A percentile compares a stretch with the other conserved stretches of the same genome.
Evolutionary conservation across 2,888 invertebrate species (phyloP).

Genomic region (Nephrotoma appendiculata): DNA sequence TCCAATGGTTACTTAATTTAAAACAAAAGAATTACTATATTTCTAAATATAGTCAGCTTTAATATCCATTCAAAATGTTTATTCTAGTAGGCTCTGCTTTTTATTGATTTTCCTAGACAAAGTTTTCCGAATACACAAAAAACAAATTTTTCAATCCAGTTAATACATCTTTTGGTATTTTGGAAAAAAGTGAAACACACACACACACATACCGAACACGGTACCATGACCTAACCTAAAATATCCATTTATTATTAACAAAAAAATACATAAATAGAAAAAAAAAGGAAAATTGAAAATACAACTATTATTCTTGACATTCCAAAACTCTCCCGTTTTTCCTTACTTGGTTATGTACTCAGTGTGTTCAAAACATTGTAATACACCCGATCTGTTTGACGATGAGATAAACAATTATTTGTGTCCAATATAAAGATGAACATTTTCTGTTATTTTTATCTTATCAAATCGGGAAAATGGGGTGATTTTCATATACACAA

Average conservation of each 20-base stretch:
- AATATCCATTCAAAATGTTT: neutral
- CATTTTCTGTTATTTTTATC: neutral
- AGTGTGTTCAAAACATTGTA: neutral
- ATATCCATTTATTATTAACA: neutral
- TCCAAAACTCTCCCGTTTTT: neutral
- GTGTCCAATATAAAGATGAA: neutral
- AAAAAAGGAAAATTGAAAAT: conserved; percentile 1
- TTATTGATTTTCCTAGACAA: neutral
- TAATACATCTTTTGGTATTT: neutral
- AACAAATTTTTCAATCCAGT: neutral
- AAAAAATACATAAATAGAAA: neutral
- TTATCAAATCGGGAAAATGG: neutral
- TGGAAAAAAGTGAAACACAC: neutral
- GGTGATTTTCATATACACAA: neutral
- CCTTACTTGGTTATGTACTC: neutral
- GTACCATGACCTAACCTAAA: neutral
- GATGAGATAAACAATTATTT: neutral
- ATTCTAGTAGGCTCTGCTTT: neutral
- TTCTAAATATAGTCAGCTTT: neutral
- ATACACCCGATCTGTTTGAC: neutral
- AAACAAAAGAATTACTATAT: too few species aligned
- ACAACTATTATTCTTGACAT: conserved; percentile 2
- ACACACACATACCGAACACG: neutral
- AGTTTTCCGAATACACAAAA: neutral
- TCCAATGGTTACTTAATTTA: too few species aligned